A percentile compares a stretch with the other conserved stretches of the same genome.
Conservation (phyloP, 2,888 invertebrate species). For the Eupelmus urozonus region DNA sequence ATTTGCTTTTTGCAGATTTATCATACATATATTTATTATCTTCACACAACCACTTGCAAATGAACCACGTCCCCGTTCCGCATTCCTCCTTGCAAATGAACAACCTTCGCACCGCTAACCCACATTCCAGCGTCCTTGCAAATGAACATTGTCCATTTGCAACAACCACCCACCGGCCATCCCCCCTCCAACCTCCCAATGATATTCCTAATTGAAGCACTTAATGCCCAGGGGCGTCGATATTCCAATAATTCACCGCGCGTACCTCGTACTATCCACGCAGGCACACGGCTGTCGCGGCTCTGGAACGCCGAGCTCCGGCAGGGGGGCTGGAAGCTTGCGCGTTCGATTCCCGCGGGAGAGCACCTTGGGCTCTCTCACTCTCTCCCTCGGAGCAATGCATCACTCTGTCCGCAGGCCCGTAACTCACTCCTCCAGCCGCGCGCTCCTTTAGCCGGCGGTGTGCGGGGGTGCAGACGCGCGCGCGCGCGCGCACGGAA, state of each 20-base stretch:
- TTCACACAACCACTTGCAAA: no score
- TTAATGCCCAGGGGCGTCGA: conserved; percentile 73
- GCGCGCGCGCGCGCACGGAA: conserved; percentile 47
- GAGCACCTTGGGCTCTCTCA: conserved; percentile 62
- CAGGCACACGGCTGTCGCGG: neutral
- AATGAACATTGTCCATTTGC: no score
- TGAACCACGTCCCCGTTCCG: no score
- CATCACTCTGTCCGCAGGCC: conserved; percentile 77
- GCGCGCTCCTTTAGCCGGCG: neutral
- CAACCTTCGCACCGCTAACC: no score
- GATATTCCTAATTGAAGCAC: conserved; percentile 74
- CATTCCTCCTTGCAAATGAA: no score
- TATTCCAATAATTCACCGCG: conserved; percentile 76
- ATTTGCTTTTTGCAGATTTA: no score
- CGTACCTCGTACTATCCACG: conserved; percentile 64
- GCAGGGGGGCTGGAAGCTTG: conserved; percentile 60
- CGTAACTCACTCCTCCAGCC: conserved; percentile 71
- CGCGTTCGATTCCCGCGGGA: conserved; percentile 75
- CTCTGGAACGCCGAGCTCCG: no score
- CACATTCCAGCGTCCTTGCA: no score
- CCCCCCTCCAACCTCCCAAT: conserved; percentile 53
- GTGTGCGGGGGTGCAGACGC: neutral
- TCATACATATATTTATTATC: no score
- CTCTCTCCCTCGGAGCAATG: conserved; percentile 70
- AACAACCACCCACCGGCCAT: neutral